Evolutionary conservation across 2,113 vertebrate genomes (phyloP).

Genomic region (Cettia cetti): DNA sequence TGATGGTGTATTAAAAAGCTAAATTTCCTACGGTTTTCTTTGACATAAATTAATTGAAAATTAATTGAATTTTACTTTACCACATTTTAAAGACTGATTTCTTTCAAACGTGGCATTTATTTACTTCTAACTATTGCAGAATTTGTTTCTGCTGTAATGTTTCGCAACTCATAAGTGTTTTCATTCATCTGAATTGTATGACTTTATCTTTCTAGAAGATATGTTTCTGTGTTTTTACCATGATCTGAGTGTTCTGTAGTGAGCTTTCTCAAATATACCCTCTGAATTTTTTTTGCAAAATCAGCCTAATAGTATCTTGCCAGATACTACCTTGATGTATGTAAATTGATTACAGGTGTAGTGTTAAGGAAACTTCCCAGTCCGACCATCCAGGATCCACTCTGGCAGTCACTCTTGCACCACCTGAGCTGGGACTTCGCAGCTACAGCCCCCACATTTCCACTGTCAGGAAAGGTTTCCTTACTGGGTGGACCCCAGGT

Average conservation of each 20-base stretch:
- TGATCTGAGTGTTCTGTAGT: background rate
- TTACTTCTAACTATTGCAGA: background rate
- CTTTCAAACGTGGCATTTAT: background rate
- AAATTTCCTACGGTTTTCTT: background rate
- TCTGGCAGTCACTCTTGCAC: background rate
- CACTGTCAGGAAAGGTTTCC: background rate
- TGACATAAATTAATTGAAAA: background rate
- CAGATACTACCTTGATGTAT: background rate
- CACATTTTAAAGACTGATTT: background rate
- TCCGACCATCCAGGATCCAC: fast-evolving
- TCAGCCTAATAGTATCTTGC: background rate
- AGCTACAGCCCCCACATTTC: no score
- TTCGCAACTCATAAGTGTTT: background rate
- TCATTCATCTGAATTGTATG: background rate
- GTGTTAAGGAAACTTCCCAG: background rate
- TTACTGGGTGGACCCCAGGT: background rate
- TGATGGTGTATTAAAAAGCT: slow-evolving; percentile 16
- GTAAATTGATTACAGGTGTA: background rate
- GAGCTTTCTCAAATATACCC: background rate
- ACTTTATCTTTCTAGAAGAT: background rate
- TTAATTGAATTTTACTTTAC: background rate
- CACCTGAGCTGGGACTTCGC: background rate
- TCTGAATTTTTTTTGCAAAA: background rate
- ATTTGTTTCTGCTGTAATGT: background rate
- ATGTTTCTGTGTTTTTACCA: background rate